Evolutionary conservation across 2,113 vertebrate species (phyloP), one percentile per base, ranked within the genome.

Genomic region (Eretmochelys imbricata): DNA sequence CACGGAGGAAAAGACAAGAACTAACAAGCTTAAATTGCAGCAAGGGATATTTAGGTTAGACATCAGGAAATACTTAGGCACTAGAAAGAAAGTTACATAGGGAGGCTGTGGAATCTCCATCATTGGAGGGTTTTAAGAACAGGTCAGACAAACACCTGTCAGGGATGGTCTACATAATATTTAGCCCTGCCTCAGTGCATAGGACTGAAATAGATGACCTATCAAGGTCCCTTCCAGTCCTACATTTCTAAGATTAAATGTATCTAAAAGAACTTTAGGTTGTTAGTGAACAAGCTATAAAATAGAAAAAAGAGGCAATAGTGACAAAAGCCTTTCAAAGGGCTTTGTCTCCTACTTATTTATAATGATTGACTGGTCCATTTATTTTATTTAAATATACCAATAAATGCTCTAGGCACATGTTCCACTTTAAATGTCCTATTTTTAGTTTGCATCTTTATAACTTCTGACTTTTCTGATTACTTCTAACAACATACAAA

Each of bases 271-370:
- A 93, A 85, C 85, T 16, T 79, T 48, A 62, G 5, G 50, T 55
- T 88, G 38, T 90, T 35, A 93, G 76, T 88, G 89, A 93, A 87
- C 27, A 87, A 0, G 17, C 62, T 69, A 69, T 8, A 69, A 2
- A 88, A 93, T 10, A 89, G 62, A 79, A 92, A 51, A 93, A 95
- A 92, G n/a, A 93, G 8, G 19, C 57, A 46, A 78, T 90, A 94
- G 80, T 49, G 92, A 91, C 92, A 95, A 46, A 25, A 94, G 12
- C 20, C 48, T 95, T 89, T 88, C 49, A 94, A 82, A 88, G 48
- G 42, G 76, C 38, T 46, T 82, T 17, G 16, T 85, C 6, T 95
- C 4, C 10, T 35, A 78, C 24, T 81, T 94, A 92, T 80, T 94
- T 85, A 57, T 42, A 69, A 29, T 69, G 25, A 59, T 55, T 94